Evolutionary conservation across 2,113 vertebrate genomes (phyloP).

Genomic region (Thunnus maccoyii): DNA sequence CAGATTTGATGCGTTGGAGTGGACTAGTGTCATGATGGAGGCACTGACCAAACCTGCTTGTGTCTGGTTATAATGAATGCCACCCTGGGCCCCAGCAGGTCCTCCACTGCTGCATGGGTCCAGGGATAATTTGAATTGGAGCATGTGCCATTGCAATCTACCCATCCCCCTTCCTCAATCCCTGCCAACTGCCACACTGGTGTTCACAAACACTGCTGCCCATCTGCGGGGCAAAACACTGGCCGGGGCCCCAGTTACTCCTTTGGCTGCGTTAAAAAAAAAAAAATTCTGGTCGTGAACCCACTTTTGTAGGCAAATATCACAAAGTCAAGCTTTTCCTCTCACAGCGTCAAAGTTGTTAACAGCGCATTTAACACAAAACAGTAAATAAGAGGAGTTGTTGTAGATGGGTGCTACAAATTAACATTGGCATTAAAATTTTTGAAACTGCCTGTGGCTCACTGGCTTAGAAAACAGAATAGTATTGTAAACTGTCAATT

Average conservation of each 20-base stretch:
- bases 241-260: slow-evolving; percentile 73
- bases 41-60: slow-evolving; percentile 71
- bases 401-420: slow-evolving; percentile 8
- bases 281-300: slow-evolving; percentile 34
- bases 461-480: not conserved
- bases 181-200: slow-evolving; percentile 84
- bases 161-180: slow-evolving; percentile 74
- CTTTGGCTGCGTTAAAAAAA: slow-evolving; percentile 50
- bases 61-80: slow-evolving; percentile 78
- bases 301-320: slow-evolving; percentile 41
- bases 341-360: slow-evolving; percentile 19
- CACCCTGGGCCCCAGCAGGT: slow-evolving; percentile 81
- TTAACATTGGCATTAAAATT: slow-evolving; percentile 30
- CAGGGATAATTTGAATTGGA: slow-evolving; percentile 83
- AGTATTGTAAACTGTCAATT: slow-evolving; percentile 37
- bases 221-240: slow-evolving; percentile 83
- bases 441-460: slow-evolving; percentile 15
- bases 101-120: slow-evolving; percentile 78
- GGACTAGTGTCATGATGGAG: slow-evolving; percentile 57
- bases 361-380: slow-evolving; percentile 28
- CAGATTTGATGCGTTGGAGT: slow-evolving; percentile 9
- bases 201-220: slow-evolving; percentile 83
- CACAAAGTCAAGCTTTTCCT: slow-evolving; percentile 37
- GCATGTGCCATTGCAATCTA: slow-evolving; percentile 83
- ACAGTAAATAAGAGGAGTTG: slow-evolving; percentile 10